These are phyloP conservation scores for Apis laboriosa DNA, from an alignment of 1,140 invertebrate species.

Conservation along the genomic window DNA sequence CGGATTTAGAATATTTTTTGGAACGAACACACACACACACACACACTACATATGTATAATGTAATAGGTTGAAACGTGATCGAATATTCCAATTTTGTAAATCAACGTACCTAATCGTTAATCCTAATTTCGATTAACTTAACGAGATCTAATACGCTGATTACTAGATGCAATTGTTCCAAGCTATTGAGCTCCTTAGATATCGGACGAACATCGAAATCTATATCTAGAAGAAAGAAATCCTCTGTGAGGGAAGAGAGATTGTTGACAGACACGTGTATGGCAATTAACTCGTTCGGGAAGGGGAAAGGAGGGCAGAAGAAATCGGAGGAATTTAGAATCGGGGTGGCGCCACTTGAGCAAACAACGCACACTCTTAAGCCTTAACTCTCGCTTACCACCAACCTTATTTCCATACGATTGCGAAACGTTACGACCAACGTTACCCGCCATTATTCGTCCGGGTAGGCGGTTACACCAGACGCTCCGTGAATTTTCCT, in stretches of 20 bases:
- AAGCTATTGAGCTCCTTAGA: background rate
- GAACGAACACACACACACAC: too few species aligned
- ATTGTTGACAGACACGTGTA: slow-evolving; percentile 15
- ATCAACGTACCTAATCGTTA: too few species aligned
- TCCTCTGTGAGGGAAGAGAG: background rate
- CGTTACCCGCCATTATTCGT: slow-evolving; percentile 53
- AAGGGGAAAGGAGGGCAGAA: slow-evolving; percentile 1
- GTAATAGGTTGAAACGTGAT: too few species aligned
- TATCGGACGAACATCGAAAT: background rate
- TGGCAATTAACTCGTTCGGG: slow-evolving; percentile 14
- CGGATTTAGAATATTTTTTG: background rate
- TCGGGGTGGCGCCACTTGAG: slow-evolving; percentile 66
- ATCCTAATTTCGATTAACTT: background rate
- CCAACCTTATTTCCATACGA: slow-evolving; percentile 73
- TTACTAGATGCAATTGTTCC: background rate
- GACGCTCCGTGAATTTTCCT: slow-evolving; percentile 26
- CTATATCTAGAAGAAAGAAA: slow-evolving; percentile 2
- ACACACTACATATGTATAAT: too few species aligned
- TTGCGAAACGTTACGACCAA: slow-evolving; percentile 61
- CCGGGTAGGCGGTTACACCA: slow-evolving; percentile 38
- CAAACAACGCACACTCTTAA: slow-evolving; percentile 58
- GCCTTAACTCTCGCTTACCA: slow-evolving; percentile 67
- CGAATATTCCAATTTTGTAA: too few species aligned
- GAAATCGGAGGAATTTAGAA: slow-evolving; percentile 30
- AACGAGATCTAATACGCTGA: background rate